Conservation (phyloP, 2,888 invertebrate genomes). For the Eupeodes latifasciatus region DNA sequence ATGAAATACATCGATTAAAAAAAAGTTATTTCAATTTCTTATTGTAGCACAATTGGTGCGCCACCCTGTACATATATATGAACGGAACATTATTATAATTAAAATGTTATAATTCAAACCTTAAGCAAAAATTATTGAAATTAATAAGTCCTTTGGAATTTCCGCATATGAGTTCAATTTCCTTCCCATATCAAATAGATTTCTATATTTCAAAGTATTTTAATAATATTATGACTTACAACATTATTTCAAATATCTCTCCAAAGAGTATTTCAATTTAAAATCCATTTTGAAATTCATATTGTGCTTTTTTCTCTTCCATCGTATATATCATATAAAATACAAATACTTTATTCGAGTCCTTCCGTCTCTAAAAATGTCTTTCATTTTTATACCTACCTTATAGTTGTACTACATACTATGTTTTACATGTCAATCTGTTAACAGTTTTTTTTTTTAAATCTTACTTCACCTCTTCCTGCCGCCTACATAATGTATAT, state of each 20-base stretch:
- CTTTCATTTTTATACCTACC: conserved; percentile 4
- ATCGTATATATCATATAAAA: neutral
- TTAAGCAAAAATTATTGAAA: too few relatives aligned
- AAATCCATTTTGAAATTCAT: neutral
- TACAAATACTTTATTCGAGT: neutral
- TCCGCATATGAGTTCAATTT: neutral
- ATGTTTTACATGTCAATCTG: conserved; percentile 27
- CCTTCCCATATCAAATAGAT: neutral
- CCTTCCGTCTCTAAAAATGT: conserved; percentile 4
- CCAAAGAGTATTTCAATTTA: neutral
- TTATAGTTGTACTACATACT: neutral
- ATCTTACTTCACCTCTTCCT: conserved; percentile 24
- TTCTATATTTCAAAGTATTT: neutral
- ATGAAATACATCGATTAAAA: too few relatives aligned
- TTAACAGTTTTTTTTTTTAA: conserved; percentile 14
- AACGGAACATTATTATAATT: too few relatives aligned
- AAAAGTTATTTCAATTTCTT: too few relatives aligned
- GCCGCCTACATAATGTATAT: neutral
- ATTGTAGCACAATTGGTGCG: too few relatives aligned
- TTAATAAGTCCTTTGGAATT: too few relatives aligned
- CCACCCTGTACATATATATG: too few relatives aligned
- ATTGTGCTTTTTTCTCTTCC: neutral
- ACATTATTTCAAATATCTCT: neutral
- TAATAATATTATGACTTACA: neutral
- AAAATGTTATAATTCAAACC: too few relatives aligned